Evolutionary conservation across 1,140 invertebrate genomes (phyloP).

Genomic region (Atopsyche davidsoni): DNA sequence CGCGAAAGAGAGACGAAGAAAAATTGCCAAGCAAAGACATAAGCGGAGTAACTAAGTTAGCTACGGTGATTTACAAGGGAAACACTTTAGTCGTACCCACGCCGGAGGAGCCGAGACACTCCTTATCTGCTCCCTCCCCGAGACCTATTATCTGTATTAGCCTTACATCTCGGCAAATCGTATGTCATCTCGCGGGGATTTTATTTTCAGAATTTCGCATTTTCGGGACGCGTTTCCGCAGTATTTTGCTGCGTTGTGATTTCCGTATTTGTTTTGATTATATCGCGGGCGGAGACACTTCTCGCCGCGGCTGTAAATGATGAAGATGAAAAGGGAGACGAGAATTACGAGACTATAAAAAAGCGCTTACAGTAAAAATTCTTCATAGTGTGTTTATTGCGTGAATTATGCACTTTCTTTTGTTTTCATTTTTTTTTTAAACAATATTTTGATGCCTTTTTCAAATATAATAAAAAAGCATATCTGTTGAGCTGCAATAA

Average conservation of each 20-base stretch:
- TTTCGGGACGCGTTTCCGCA: too few relatives aligned
- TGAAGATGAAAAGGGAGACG: too few relatives aligned
- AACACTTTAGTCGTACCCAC: slow-evolving; percentile 20
- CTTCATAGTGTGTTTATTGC: too few relatives aligned
- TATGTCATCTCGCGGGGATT: background rate
- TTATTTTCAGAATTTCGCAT: slow-evolving; percentile 1
- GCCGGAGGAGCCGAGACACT: slow-evolving; percentile 1
- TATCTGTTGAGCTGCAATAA: too few relatives aligned
- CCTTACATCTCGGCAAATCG: slow-evolving; percentile 4
- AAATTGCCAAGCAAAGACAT: slow-evolving; percentile 30
- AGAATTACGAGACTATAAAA: too few relatives aligned
- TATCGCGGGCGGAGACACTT: too few relatives aligned
- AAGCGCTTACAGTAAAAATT: too few relatives aligned
- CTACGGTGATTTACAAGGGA: slow-evolving; percentile 30
- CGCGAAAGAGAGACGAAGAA: slow-evolving; percentile 28
- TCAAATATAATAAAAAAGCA: background rate
- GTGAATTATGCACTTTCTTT: too few relatives aligned
- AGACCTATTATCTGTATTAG: background rate
- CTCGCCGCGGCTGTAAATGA: too few relatives aligned
- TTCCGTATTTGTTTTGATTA: too few relatives aligned
- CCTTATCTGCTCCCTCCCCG: background rate
- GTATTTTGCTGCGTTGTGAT: too few relatives aligned
- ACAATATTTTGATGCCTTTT: background rate
- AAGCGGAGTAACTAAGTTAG: slow-evolving; percentile 30
- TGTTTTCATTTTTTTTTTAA: too few relatives aligned